Evolutionary conservation across 2,113 vertebrate species (phyloP).

Genomic region (Addax nasomaculatus): DNA sequence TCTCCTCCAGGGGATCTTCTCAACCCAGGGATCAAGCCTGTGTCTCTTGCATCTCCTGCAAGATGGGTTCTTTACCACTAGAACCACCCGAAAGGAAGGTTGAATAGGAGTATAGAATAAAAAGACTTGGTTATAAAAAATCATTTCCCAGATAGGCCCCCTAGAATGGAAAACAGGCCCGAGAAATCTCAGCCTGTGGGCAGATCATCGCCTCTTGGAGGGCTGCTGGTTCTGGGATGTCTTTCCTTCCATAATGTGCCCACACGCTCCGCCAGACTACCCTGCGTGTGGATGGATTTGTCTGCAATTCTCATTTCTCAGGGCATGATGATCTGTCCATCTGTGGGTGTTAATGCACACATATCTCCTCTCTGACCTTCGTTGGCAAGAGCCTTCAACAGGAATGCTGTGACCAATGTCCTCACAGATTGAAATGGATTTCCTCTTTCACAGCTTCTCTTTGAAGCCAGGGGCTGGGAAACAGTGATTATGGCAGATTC

Average conservation of each 20-base stretch:
- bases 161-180: background rate
- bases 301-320: background rate
- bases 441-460: conserved; percentile 65
- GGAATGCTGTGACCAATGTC: conserved; percentile 37
- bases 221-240: background rate
- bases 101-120: background rate
- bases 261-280: rapidly evolving
- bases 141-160: background rate
- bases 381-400: conserved; percentile 54
- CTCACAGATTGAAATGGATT: conserved; percentile 70
- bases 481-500: conserved; percentile 55
- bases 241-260: background rate
- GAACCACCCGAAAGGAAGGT: background rate
- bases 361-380: conserved; percentile 57
- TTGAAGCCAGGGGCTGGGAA: conserved; percentile 58
- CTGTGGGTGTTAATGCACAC: conserved; percentile 25
- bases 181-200: background rate
- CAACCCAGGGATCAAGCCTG: background rate
- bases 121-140: background rate
- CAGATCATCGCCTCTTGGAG: background rate
- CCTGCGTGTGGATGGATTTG: too few relatives aligned
- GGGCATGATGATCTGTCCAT: conserved; percentile 42
- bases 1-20: background rate
- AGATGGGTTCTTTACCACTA: background rate
- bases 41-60: background rate